Evolutionary conservation across 2,797 vertebrate genomes (phyloP).

Genomic region (Agapornis canus): DNA sequence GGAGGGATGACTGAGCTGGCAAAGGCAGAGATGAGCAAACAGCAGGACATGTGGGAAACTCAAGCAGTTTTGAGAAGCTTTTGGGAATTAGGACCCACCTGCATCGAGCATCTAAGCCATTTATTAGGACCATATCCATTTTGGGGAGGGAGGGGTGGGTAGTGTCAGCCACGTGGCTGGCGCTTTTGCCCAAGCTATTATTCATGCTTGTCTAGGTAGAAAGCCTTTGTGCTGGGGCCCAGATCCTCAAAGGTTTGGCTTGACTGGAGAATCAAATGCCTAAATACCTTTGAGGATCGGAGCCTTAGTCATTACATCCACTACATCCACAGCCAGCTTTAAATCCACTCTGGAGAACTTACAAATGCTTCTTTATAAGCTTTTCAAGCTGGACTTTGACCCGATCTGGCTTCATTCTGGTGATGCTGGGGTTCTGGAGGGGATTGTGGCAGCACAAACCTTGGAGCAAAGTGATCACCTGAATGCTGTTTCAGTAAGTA

Average conservation of each 20-base stretch:
- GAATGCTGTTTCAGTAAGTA: background rate
- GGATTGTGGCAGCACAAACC: background rate
- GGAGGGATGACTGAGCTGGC: accelerated
- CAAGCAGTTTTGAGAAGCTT: background rate
- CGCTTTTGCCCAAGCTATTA: background rate
- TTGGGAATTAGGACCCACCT: background rate
- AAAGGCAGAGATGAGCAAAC: background rate
- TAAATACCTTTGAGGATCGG: slow-evolving; percentile 8
- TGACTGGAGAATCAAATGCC: slow-evolving; percentile 2
- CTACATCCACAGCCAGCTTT: background rate
- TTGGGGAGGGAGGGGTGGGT: too few species aligned
- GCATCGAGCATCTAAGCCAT: background rate
- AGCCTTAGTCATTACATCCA: background rate
- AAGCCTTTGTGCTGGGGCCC: background rate
- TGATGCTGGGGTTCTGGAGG: accelerated
- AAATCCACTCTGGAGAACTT: slow-evolving; percentile 27
- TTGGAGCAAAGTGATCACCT: background rate
- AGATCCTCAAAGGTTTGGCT: slow-evolving; percentile 35
- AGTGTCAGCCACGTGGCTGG: accelerated
- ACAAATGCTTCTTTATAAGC: slow-evolving; percentile 22
- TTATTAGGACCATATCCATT: background rate
- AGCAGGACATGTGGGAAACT: background rate
- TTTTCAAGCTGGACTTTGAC: background rate
- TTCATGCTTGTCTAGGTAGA: background rate
- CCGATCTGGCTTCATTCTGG: background rate